phyloP scores from a whole-genome alignment of 1,140 invertebrate species.

The Hyphantria cunea region DNA sequence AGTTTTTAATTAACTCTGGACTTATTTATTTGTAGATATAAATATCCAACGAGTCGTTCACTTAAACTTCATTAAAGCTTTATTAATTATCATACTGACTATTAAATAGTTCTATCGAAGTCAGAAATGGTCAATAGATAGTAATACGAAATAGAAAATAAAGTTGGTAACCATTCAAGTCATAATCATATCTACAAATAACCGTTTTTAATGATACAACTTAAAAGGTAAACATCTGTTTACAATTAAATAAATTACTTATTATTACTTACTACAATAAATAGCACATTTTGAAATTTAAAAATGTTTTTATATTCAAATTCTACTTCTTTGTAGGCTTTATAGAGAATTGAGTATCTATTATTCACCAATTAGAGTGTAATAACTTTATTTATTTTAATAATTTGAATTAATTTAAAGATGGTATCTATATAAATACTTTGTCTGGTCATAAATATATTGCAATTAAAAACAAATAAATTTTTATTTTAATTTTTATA shows the following conservation, averaged over 20 bases:
- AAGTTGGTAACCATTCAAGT: slow-evolving; percentile 6
- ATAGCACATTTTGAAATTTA: no score
- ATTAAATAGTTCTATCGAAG: slow-evolving; percentile 9
- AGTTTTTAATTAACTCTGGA: slow-evolving; percentile 10
- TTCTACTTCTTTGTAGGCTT: no score
- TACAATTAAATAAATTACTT: slow-evolving; percentile 1
- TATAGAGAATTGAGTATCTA: no score
- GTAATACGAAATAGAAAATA: not conserved
- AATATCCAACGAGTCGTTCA: not conserved
- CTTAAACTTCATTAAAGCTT: slow-evolving; percentile 2
- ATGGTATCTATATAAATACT: no score
- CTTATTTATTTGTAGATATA: slow-evolving; percentile 1
- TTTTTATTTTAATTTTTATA: no score
- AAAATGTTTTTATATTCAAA: no score
- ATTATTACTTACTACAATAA: no score
- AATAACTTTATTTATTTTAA: no score
- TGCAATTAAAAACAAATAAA: no score
- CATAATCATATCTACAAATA: not conserved
- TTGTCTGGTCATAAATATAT: no score
- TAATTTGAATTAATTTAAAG: no score
- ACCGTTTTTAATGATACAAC: not conserved
- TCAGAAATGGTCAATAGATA: slow-evolving; percentile 1
- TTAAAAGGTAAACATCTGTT: slow-evolving; percentile 1
- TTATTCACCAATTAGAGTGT: no score
- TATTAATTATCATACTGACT: slow-evolving; percentile 2